Evolutionary conservation across 2,113 vertebrate species (phyloP).

Genomic region (Daubentonia madagascariensis): DNA sequence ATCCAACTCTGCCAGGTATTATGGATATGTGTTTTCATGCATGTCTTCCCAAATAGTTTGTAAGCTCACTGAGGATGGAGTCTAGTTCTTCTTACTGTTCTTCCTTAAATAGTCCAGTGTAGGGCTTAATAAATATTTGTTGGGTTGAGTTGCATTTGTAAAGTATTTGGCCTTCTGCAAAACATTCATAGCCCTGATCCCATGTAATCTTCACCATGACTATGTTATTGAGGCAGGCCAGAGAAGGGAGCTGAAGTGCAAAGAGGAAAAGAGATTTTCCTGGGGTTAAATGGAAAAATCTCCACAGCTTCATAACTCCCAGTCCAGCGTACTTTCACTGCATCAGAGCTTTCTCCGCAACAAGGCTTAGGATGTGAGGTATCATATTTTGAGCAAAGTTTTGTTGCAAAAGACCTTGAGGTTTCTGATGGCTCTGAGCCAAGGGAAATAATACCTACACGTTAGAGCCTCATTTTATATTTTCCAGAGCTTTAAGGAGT

Average conservation of each 20-base stretch:
- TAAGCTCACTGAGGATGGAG: background rate
- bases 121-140: background rate
- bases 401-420: background rate
- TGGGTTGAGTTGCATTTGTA: too few species aligned
- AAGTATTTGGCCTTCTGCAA: background rate
- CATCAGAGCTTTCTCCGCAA: background rate
- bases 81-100: background rate
- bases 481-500: conserved; percentile 44
- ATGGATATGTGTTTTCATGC: background rate
- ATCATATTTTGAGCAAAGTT: background rate
- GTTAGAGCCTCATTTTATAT: background rate
- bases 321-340: background rate
- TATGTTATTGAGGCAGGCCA: background rate
- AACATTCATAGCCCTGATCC: background rate
- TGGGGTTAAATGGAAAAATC: background rate
- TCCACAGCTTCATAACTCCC: background rate
- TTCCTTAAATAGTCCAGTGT: background rate
- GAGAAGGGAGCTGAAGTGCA: background rate
- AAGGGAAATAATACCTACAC: background rate
- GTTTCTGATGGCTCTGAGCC: background rate
- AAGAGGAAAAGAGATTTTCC: background rate
- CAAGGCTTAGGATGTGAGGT: background rate
- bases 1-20: background rate
- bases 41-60: background rate
- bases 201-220: background rate